Percentiles rank a stretch among this genome's conserved stretches.
These are phyloP conservation scores for fruit fly (Drosophila melanogaster) DNA, from an alignment of 1,140 invertebrate species.

Conservation along the genomic window DNA sequence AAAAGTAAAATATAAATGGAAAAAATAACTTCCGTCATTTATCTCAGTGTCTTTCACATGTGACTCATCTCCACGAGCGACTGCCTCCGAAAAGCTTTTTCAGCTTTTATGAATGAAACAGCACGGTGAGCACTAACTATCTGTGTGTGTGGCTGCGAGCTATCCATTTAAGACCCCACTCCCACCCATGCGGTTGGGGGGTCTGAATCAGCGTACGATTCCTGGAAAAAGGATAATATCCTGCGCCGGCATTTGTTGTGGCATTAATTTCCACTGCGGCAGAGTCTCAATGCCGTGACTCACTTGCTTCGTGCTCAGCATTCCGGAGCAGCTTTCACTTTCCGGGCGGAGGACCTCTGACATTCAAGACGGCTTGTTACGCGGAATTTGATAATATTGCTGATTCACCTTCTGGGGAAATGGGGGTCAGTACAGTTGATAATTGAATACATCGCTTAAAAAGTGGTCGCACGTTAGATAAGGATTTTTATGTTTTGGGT, in stretches of 20 bases:
- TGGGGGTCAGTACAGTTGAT: background rate
- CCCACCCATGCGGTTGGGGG: background rate
- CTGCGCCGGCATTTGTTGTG: slow-evolving; percentile 79
- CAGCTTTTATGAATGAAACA: slow-evolving; percentile 75
- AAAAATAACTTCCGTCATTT: no score
- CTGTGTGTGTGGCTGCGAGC: background rate
- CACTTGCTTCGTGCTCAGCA: slow-evolving; percentile 42
- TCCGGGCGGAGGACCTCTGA: slow-evolving; percentile 59
- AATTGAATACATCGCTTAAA: background rate
- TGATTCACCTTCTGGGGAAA: slow-evolving; percentile 42
- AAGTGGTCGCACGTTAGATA: background rate
- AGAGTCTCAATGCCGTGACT: slow-evolving; percentile 52
- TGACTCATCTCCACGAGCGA: slow-evolving; percentile 45
- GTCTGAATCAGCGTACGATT: slow-evolving; percentile 70
- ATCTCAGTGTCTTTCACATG: slow-evolving; percentile 27
- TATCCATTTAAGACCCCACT: slow-evolving; percentile 6
- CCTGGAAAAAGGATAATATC: slow-evolving; percentile 80
- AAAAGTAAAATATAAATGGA: no score
- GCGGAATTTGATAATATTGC: slow-evolving; percentile 38
- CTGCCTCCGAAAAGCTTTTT: slow-evolving; percentile 58
- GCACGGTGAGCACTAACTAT: slow-evolving; percentile 8
- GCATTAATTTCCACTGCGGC: slow-evolving; percentile 44
- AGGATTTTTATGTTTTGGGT: background rate
- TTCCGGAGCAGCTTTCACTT: slow-evolving; percentile 61
- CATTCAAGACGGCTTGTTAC: slow-evolving; percentile 62